phyloP scores from a whole-genome alignment of 2,888 invertebrate genomes.

The Heliconius erato region DNA sequence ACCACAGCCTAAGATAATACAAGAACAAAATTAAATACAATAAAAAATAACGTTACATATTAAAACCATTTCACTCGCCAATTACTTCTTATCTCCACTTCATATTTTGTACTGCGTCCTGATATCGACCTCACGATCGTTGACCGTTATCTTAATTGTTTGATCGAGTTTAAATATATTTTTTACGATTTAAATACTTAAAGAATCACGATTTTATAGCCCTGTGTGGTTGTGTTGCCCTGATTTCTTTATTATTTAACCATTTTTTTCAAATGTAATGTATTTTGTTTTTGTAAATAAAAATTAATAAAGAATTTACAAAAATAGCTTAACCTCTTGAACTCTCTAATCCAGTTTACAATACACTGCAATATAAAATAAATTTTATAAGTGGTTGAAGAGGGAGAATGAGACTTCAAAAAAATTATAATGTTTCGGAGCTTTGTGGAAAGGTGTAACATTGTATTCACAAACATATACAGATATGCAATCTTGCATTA shows the following conservation, averaged over 20 bases:
- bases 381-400: too few relatives aligned
- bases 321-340: too few relatives aligned
- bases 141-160: conserved; percentile 31
- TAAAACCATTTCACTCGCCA: background rate
- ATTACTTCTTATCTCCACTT: background rate
- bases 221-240: background rate
- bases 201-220: conserved; percentile 8
- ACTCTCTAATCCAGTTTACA: too few relatives aligned
- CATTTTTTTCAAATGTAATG: background rate
- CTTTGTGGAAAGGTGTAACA: too few relatives aligned
- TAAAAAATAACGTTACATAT: conserved; percentile 1
- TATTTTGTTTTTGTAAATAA: background rate
- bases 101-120: conserved; percentile 13
- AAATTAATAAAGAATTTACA: too few relatives aligned
- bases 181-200: conserved; percentile 27
- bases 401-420: too few relatives aligned
- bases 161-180: conserved; percentile 23
- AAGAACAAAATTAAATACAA: background rate
- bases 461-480: too few relatives aligned
- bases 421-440: too few relatives aligned
- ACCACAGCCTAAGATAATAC: too few relatives aligned
- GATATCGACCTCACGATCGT: conserved; percentile 2
- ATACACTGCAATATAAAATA: too few relatives aligned
- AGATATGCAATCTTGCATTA: too few relatives aligned
- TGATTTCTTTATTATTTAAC: background rate